Conservation (phyloP, 64 coral and sea anemone genomes). For the Actinia tenebrosa region DNA sequence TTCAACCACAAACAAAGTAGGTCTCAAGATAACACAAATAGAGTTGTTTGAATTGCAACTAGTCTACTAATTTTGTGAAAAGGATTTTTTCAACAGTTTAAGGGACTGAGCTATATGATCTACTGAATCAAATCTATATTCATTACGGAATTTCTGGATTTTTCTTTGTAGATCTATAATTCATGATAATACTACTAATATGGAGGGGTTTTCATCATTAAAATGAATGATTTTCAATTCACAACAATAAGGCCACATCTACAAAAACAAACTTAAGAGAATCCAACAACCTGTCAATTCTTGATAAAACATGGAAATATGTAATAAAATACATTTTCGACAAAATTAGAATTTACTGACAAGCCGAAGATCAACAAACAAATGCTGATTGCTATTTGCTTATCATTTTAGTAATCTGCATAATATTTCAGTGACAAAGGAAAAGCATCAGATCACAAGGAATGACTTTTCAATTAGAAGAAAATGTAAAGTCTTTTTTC, state of each 20-base stretch:
- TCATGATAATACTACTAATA: neutral
- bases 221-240: conserved; percentile 11
- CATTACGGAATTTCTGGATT: neutral
- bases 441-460: neutral
- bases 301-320: neutral
- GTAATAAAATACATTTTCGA: neutral
- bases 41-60: neutral
- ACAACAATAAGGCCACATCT: conserved; percentile 5
- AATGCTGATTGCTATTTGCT: neutral
- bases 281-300: neutral
- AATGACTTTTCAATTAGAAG: conserved; percentile 14
- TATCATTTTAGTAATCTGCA: neutral
- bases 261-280: neutral
- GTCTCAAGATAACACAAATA: conserved; percentile 4
- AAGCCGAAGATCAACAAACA: neutral
- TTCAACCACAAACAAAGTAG: neutral
- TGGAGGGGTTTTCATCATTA: neutral
- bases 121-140: neutral
- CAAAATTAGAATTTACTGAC: neutral
- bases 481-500: conserved; percentile 1
- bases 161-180: neutral
- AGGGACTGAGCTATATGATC: neutral
- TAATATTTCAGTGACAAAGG: neutral
- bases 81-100: neutral
- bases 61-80: neutral